Percentiles rank a stretch among this genome's conserved stretches.
Evolutionary conservation across 2,797 vertebrate species (phyloP).

Genomic region (Borostomias antarcticus): DNA sequence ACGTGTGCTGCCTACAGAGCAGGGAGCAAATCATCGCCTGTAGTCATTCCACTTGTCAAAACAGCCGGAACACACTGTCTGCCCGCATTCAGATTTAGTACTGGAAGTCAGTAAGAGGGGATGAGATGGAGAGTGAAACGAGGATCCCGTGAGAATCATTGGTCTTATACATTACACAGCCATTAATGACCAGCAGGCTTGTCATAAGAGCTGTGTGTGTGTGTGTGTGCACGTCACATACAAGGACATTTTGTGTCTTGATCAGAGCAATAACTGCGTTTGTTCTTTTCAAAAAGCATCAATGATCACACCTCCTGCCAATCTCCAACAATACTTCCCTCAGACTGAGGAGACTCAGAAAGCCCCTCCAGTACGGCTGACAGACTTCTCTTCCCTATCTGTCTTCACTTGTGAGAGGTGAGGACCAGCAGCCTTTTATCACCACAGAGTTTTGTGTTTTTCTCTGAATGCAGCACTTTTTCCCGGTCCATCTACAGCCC

Average conservation of each 20-base stretch:
- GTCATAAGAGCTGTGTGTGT: conserved; percentile 55
- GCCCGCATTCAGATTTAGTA: conserved; percentile 66
- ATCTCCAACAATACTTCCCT: no score
- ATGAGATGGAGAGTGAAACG: conserved; percentile 65
- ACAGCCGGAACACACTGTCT: conserved; percentile 63
- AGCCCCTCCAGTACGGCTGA: background rate
- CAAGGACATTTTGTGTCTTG: conserved; percentile 34
- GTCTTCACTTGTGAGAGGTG: conserved; percentile 5
- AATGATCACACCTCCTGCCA: no score
- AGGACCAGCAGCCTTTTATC: no score
- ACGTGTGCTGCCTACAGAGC: conserved; percentile 69
- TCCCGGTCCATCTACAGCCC: no score
- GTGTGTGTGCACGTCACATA: conserved; percentile 8
- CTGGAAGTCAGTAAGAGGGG: conserved; percentile 65
- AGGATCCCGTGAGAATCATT: conserved; percentile 61
- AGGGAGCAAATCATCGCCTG: conserved; percentile 66
- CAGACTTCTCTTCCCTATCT: background rate
- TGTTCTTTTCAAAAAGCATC: no score
- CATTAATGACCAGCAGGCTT: conserved; percentile 56
- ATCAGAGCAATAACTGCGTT: no score
- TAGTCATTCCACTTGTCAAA: conserved; percentile 78
- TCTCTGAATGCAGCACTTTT: no score
- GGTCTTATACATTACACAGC: conserved; percentile 62
- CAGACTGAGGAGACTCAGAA: background rate
- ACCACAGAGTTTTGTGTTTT: no score